A percentile compares a stretch with the other conserved stretches of the same genome.
Evolutionary conservation across 2,888 invertebrate species (phyloP).

Genomic region (Drosophila pseudotakahashii): DNA sequence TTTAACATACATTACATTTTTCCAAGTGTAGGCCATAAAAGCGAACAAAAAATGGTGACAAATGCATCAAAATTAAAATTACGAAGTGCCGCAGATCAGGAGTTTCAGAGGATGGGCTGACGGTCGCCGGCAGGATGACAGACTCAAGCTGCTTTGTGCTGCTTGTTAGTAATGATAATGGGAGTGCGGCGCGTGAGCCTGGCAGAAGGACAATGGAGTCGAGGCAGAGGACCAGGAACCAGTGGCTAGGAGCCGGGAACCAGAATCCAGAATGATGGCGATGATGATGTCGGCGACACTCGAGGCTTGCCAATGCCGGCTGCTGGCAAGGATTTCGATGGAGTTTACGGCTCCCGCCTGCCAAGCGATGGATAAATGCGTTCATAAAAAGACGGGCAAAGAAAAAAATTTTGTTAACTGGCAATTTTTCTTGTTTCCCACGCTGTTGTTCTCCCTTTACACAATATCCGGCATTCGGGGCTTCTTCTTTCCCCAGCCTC

Average conservation of each 20-base stretch:
- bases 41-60: slow-evolving; percentile 64
- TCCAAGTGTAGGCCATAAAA: slow-evolving; percentile 19
- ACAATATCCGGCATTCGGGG: slow-evolving; percentile 55
- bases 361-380: slow-evolving; percentile 44
- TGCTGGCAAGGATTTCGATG: slow-evolving; percentile 65
- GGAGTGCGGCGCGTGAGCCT: slow-evolving; percentile 46
- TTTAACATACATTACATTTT: neutral
- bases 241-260: slow-evolving; percentile 4
- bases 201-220: slow-evolving; percentile 20
- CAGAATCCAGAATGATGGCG: slow-evolving; percentile 29
- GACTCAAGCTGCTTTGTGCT: slow-evolving; percentile 73
- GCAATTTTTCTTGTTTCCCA: slow-evolving; percentile 59
- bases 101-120: slow-evolving; percentile 1
- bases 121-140: slow-evolving; percentile 52
- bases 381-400: slow-evolving; percentile 44
- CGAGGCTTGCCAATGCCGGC: slow-evolving; percentile 34
- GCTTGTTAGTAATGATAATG: slow-evolving; percentile 69
- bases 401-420: slow-evolving; percentile 73
- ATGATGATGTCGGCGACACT: slow-evolving; percentile 44
- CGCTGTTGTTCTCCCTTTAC: slow-evolving; percentile 21
- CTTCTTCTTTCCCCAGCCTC: slow-evolving; percentile 9
- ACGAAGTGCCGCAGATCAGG: slow-evolving; percentile 53
- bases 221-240: slow-evolving; percentile 2
- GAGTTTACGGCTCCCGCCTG: slow-evolving; percentile 59
- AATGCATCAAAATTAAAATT: slow-evolving; percentile 78